Base-by-base conservation (phyloP, 2,888 invertebrate genomes). In the Phortica magna region DNA sequence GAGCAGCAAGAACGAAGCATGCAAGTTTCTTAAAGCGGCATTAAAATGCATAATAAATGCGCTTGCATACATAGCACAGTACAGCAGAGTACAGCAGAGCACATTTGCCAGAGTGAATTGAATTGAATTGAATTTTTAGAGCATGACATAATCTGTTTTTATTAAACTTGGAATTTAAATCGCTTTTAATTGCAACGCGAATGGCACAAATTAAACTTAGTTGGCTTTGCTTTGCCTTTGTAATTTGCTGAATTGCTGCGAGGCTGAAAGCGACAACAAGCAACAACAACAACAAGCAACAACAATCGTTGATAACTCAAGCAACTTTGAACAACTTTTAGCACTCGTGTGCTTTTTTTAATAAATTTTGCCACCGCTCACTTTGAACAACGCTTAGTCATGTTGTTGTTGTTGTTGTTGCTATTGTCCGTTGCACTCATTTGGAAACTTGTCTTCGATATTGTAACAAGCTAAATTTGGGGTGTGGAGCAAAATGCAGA, bases 401-500 rank as follows among this genome's bases (percentile, higher is more conserved):
- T 61, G 31, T 17, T 48, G 19, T 22, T 48, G 9, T 53, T 70
- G 10, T 70, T 65, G 41, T 65, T 6, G 42, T 67, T 67, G 41
- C 19, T 67, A 39, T 48, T 48, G 70, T 22, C 70, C 53, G 48
- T 48, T 22, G 19, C 67, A 41, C 48, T 70, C 68, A 22, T 19
- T 48, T 48, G 17, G 17, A 43, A 71, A 71, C 70, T 71, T 55
- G 55, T 48, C 14, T 65, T 65, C 41, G 65, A 65, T 65, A 71
- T 71, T 53, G 53, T 71, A 71, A 71, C 70, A 71, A 71, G 53
- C 70, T 55, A 22, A 71, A 71, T 53, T 71, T 71, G 70, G 70
- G 70, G 70, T 71, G 70, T 71, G 70, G 70, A 71, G 53, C 53
- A 43, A 65, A 31, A 65, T 19, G 9, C 7, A 17, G 14, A 39